These are phyloP conservation scores for Drosophila koepferae DNA, from an alignment of 2,888 invertebrate genomes.

Conservation along the genomic window DNA sequence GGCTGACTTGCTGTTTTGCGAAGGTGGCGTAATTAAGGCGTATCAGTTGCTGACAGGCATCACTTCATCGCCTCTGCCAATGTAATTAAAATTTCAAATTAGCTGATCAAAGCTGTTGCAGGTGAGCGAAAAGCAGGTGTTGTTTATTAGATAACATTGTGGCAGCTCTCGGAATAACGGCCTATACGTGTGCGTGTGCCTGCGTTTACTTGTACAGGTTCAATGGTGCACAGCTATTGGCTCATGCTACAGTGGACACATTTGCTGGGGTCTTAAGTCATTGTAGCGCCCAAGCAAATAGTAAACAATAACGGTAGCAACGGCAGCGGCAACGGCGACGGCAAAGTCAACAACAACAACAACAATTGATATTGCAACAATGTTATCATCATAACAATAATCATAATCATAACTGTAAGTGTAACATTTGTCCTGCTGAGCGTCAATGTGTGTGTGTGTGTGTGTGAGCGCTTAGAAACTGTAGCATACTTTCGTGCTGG, in stretches of 20 bases:
- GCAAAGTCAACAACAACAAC: constrained; percentile 20
- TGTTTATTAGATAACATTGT: constrained; percentile 40
- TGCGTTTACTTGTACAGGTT: constrained; percentile 3
- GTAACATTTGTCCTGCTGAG: constrained; percentile 47
- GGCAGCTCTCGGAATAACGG: constrained; percentile 10
- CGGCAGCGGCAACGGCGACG: constrained; percentile 17
- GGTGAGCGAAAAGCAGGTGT: constrained; percentile 40
- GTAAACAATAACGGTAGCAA: constrained; percentile 48
- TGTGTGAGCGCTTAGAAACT: constrained; percentile 44
- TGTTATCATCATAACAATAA: constrained; percentile 76
- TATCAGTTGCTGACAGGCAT: constrained; percentile 71
- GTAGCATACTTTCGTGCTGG: constrained; percentile 57
- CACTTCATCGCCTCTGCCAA: constrained; percentile 52
- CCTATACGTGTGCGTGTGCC: neutral
- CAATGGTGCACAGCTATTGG: constrained; percentile 39
- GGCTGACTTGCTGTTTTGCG: constrained; percentile 6
- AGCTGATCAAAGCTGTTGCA: constrained; percentile 42
- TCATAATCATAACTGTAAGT: constrained; percentile 71
- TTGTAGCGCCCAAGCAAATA: constrained; percentile 43
- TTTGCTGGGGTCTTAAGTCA: constrained; percentile 34
- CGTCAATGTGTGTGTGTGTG: neutral
- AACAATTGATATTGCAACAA: constrained; percentile 31
- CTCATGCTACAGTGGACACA: constrained; percentile 42
- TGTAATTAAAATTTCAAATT: constrained; percentile 78
- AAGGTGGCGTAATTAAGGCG: constrained; percentile 67